These are phyloP conservation scores for Heliangelus exortis DNA, from an alignment of 2,797 vertebrate species.

Conservation along the genomic window DNA sequence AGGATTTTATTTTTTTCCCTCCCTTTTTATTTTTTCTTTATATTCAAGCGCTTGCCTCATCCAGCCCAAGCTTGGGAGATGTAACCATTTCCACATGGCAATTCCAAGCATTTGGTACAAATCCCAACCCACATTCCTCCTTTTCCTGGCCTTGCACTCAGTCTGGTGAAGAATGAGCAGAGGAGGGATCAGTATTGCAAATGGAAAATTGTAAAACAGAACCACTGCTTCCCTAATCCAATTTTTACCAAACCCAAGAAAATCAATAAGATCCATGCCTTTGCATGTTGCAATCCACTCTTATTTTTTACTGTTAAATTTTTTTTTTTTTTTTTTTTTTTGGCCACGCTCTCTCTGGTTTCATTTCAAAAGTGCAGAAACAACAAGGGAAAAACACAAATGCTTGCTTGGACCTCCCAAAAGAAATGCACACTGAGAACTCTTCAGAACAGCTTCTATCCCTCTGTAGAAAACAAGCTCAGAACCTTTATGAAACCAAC, in stretches of 20 bases:
- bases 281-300: not conserved
- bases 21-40: too few relatives aligned
- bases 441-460: not conserved
- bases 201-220: not conserved
- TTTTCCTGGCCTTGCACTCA: not conserved
- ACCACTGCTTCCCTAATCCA: not conserved
- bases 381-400: not conserved
- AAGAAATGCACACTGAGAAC: not conserved
- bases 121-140: not conserved
- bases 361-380: not conserved
- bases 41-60: not conserved
- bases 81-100: not conserved
- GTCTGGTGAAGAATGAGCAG: not conserved
- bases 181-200: not conserved
- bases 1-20: too few relatives aligned
- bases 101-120: not conserved
- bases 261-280: not conserved
- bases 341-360: not conserved
- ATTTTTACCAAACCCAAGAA: not conserved
- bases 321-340: not conserved
- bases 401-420: not conserved
- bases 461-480: not conserved
- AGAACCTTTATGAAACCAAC: not conserved
- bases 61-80: accelerated
- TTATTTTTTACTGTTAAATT: too few relatives aligned